Conservation (phyloP, 2,888 invertebrate species). For the Ormyrus labotus region DNA sequence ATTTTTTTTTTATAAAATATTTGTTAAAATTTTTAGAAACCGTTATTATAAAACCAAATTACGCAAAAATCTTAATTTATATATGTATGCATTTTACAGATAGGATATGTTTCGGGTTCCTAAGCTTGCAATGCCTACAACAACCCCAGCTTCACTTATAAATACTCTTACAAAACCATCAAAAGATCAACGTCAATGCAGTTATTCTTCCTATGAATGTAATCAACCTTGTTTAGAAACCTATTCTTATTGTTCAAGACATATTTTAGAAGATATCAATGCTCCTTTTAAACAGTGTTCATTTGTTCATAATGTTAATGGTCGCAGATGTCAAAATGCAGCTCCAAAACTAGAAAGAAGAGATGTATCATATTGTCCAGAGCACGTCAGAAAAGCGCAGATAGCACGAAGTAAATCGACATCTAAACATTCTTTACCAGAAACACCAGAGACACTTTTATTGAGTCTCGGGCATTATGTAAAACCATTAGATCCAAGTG, state of each 20-base stretch:
- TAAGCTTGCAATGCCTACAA: slow-evolving; percentile 64
- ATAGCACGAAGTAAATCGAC: slow-evolving; percentile 80
- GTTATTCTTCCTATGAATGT: slow-evolving; percentile 82
- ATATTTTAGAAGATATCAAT: slow-evolving; percentile 88
- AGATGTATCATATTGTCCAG: slow-evolving; percentile 83
- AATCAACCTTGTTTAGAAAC: slow-evolving; percentile 83
- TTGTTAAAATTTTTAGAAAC: not conserved
- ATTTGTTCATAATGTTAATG: slow-evolving; percentile 82
- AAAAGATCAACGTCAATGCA: slow-evolving; percentile 63
- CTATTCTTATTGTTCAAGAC: slow-evolving; percentile 87
- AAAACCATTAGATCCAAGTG: slow-evolving; percentile 68
- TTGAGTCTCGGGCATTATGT: slow-evolving; percentile 82
- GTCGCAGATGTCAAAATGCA: slow-evolving; percentile 86
- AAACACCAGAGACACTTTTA: slow-evolving; percentile 82
- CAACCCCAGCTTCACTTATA: slow-evolving; percentile 22
- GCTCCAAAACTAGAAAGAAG: slow-evolving; percentile 85
- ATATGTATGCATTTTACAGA: slow-evolving; percentile 52
- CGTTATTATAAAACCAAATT: too few relatives aligned
- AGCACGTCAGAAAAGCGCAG: slow-evolving; percentile 83
- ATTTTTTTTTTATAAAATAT: not conserved
- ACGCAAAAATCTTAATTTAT: too few relatives aligned
- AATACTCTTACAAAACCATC: slow-evolving; percentile 60
- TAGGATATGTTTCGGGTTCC: slow-evolving; percentile 70
- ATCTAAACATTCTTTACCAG: slow-evolving; percentile 80
- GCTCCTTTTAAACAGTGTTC: slow-evolving; percentile 91